Conservation (phyloP, 1,140 invertebrate genomes). For the Mizuhopecten yessoensis region DNA sequence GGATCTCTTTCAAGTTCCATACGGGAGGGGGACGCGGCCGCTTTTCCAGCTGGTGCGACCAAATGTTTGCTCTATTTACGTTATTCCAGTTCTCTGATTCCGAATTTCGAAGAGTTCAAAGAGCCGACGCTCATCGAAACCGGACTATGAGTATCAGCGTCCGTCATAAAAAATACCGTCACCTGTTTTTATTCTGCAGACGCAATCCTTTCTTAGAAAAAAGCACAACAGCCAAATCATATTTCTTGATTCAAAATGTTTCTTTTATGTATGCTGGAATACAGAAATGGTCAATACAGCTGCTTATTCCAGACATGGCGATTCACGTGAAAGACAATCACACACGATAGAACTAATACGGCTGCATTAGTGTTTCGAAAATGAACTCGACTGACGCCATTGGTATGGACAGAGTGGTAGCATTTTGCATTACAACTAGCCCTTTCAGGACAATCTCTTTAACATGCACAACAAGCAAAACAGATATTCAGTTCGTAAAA, state of each 20-base stretch:
- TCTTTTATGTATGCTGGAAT: not conserved
- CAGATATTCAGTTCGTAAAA: too few species aligned
- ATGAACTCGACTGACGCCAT: too few species aligned
- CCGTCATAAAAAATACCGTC: not conserved
- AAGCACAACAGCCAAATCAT: not conserved
- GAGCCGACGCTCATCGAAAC: not conserved
- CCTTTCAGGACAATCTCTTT: too few species aligned
- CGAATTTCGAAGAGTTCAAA: slow-evolving; percentile 33
- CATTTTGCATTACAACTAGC: too few species aligned
- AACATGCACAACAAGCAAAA: too few species aligned
- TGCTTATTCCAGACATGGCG: not conserved
- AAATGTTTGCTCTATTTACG: not conserved
- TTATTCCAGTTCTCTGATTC: not conserved
- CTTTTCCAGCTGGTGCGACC: not conserved
- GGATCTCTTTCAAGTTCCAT: slow-evolving; percentile 12
- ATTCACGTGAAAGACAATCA: not conserved
- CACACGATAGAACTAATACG: too few species aligned
- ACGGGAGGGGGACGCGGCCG: not conserved
- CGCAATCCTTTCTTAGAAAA: not conserved
- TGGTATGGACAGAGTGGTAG: too few species aligned
- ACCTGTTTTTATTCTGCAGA: not conserved
- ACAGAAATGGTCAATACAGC: not conserved
- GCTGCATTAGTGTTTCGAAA: too few species aligned
- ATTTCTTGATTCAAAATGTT: not conserved
- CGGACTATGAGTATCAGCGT: not conserved